Conservation (phyloP, 2,797 vertebrate genomes). For the Sebastes dallii region DNA sequence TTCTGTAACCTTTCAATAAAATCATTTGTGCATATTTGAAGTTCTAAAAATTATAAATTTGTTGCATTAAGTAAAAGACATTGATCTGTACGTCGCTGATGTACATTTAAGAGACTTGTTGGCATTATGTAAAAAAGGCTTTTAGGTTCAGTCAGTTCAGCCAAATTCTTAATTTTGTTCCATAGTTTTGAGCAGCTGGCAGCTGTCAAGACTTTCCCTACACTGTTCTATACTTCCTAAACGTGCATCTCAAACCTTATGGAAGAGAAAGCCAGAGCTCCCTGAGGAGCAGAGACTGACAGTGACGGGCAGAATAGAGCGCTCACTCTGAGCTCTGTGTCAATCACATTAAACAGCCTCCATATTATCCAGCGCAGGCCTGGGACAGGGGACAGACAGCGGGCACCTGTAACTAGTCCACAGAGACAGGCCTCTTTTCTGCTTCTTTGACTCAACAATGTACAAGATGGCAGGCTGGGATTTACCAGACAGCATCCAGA, state of each 20-base stretch:
- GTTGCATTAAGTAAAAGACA: background rate
- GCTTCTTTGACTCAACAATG: slow-evolving; percentile 10
- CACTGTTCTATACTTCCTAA: slow-evolving; percentile 7
- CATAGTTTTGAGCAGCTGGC: background rate
- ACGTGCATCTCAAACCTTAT: slow-evolving; percentile 15
- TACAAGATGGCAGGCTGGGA: background rate
- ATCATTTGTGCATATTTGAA: background rate
- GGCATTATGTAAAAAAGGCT: background rate
- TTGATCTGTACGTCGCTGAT: background rate
- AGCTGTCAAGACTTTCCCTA: background rate
- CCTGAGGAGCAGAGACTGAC: slow-evolving; percentile 53
- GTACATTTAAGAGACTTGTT: no score
- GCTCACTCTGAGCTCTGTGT: slow-evolving; percentile 52
- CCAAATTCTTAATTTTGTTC: background rate
- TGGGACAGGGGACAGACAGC: slow-evolving; percentile 44
- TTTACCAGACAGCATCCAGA: background rate
- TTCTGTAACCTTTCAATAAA: background rate
- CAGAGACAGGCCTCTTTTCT: slow-evolving; percentile 41
- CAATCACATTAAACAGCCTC: slow-evolving; percentile 65
- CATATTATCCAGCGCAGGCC: slow-evolving; percentile 46
- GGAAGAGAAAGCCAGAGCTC: slow-evolving; percentile 34
- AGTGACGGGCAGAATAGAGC: slow-evolving; percentile 56
- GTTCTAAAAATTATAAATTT: background rate
- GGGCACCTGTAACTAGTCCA: slow-evolving; percentile 42
- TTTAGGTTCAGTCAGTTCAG: background rate